Evolutionary conservation across 2,888 invertebrate genomes (phyloP), one percentile per base, ranked within the genome.

Genomic region (Tigriopus californicus): DNA sequence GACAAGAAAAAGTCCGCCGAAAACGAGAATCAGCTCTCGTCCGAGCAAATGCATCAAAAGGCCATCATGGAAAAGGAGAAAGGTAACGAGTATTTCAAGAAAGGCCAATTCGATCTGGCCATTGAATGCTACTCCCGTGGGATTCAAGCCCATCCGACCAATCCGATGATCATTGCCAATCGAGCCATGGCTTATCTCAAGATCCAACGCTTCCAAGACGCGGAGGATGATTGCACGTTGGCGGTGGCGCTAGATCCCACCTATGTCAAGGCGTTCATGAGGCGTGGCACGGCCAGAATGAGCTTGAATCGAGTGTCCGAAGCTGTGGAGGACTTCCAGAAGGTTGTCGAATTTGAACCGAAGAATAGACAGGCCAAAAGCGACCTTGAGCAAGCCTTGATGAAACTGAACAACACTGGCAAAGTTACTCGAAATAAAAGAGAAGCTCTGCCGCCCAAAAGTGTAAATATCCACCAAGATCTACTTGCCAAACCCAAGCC

Each of bases 131-230:
- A 74, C 63, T 70, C 71, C 1, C 65, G 65, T 60, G 73, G 70
- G 10, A 67, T 70, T 41, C 64, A 67, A 41, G 64, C 67, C 24
- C 71, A 73, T 65, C 69, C 72, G 3, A 66, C 66, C 15, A 72
- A 88, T 69, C 79, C 90, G 1, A 76, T 86, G 13, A 85, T 84
- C 68, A 88, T 79, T 67, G 86, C 88, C 0, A 94, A 94, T 70
- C 76, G 94, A 65, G 91, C 88, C 1, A 76, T 91, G 58, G 92
- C 92, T 65, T 79, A 83, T 63, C 74, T 92, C 11, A 90, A 87
- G 71, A 77, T 81, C 65, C 79, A 84, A 63, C 80, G 72, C 61
- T 73, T 65, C 66, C 69, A 65, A 18, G 70, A 70, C 13, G 73
- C 73, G 41, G 73, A 73, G 63, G 61, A 66, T 8, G 74, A 74